Base-by-base conservation (phyloP, 2,113 vertebrate species). In the Ranitomeya variabilis region DNA sequence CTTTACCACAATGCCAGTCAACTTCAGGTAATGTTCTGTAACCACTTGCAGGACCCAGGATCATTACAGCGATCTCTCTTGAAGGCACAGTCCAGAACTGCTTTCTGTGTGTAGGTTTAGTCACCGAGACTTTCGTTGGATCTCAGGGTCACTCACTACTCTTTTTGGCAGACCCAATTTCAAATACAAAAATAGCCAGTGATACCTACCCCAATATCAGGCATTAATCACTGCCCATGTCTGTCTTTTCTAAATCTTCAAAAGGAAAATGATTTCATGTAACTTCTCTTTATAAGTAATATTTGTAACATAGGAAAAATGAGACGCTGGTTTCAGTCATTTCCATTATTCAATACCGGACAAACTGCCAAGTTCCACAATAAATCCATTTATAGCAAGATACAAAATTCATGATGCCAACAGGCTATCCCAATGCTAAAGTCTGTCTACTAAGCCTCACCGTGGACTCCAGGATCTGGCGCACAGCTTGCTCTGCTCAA, bases 271-370 rank as follows among this genome's bases (percentile, higher is more conserved):
- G 19, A 74, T 57, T 59, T 14, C 54, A 55, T 12, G 18, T n/a
- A 15, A 67, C 9, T 85, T 85, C 19, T 19, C 51, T 67, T 11
- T 10, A 37, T 52, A 83, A 52, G 66, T 9, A n/a, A 45, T 60
- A n/a, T 60, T 59, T 57, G 71, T 86, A 37, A 86, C 57, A 59
- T 77, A 86, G 31, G 73, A 60, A 86, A 76, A 59, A 31, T 57
- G 52, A 57, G 52, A 60, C 54, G n/a, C 71, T n/a, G 84, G 21
- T 4, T 86, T 59, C 10, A 60, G 55, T 76, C 54, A 76, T 76
- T 76, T 86, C 82, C 69, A 76, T 86, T 76, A 60, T 86, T 21
- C 84, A 55, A 77, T 86, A 59, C 13, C 2, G 31, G 45, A 86
- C 26, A 60, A 52, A 37, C 57, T 76, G 54, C 84, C 55, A 76